phyloP scores from a whole-genome alignment of 2,797 vertebrate genomes.

The Paedocypris micromegethes region DNA sequence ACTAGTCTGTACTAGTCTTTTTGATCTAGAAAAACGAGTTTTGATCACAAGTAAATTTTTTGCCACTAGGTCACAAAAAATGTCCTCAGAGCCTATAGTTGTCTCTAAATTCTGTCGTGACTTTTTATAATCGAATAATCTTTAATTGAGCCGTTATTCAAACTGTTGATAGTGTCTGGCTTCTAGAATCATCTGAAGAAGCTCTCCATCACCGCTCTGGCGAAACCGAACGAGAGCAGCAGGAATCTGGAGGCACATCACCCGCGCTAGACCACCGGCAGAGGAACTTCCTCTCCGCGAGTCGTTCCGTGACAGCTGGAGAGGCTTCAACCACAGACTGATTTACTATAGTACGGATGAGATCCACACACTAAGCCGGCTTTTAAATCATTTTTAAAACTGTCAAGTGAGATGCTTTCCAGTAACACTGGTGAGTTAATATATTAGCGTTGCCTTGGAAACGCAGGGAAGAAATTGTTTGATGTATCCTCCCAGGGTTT shows the following conservation, averaged over 20 bases:
- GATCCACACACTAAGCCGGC: constrained; percentile 40
- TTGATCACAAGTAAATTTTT: too few relatives aligned
- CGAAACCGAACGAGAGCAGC: constrained; percentile 3
- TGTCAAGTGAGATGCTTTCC: constrained; percentile 55
- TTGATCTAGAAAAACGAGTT: too few relatives aligned
- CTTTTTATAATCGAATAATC: too few relatives aligned
- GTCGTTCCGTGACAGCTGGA: constrained; percentile 19
- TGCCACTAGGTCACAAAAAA: too few relatives aligned
- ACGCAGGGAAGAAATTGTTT: constrained; percentile 57
- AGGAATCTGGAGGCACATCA: constrained; percentile 33
- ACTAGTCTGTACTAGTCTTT: too few relatives aligned
- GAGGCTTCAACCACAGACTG: constrained; percentile 33
- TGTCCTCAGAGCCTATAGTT: too few relatives aligned
- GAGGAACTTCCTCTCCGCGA: constrained; percentile 2
- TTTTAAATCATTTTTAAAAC: constrained; percentile 61
- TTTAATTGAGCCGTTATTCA: too few relatives aligned
- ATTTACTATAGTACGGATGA: constrained; percentile 40
- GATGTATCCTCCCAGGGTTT: constrained; percentile 58
- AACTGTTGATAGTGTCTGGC: too few relatives aligned
- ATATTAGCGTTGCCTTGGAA: constrained; percentile 69
- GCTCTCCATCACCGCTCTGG: too few relatives aligned
- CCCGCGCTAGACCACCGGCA: constrained; percentile 16
- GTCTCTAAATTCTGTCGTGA: too few relatives aligned
- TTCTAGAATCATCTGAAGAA: too few relatives aligned
- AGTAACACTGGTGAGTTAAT: constrained; percentile 57